These are phyloP conservation scores for Heterotilapia buettikoferi DNA, from an alignment of 2,113 vertebrate genomes.

Conservation along the genomic window DNA sequence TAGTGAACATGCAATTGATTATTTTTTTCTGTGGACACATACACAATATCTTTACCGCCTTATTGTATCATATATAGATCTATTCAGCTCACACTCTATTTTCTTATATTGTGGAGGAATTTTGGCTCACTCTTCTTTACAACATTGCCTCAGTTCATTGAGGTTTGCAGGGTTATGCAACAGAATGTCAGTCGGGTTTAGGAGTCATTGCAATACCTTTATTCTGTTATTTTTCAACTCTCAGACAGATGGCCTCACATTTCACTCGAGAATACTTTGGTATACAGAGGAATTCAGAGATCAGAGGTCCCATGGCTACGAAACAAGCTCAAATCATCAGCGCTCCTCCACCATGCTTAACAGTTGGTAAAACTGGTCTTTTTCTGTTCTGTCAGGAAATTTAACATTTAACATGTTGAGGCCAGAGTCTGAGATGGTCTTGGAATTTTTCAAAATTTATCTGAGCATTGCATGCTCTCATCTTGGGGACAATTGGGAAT, in stretches of 20 bases:
- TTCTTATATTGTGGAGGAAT: background rate
- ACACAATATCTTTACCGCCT: background rate
- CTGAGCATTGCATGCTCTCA: background rate
- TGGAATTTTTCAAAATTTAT: background rate
- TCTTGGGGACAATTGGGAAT: background rate
- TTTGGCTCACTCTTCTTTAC: background rate
- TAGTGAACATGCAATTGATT: background rate
- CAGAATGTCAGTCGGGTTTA: too few relatives aligned
- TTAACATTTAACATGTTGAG: background rate
- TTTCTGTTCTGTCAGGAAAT: background rate
- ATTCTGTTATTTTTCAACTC: background rate
- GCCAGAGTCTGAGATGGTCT: background rate
- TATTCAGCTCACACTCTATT: background rate
- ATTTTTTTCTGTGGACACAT: background rate
- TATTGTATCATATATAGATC: background rate
- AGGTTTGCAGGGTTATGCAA: background rate
- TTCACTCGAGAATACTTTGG: background rate
- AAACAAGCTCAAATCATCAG: background rate
- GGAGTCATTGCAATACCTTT: background rate
- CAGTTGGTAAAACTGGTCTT: background rate
- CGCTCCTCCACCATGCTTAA: accelerated
- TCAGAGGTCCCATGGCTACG: accelerated
- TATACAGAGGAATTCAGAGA: background rate
- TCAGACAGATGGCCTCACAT: background rate
- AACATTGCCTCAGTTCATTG: background rate